Evolutionary conservation across 2,888 invertebrate species (phyloP).

Genomic region (Euzetes globulus): DNA sequence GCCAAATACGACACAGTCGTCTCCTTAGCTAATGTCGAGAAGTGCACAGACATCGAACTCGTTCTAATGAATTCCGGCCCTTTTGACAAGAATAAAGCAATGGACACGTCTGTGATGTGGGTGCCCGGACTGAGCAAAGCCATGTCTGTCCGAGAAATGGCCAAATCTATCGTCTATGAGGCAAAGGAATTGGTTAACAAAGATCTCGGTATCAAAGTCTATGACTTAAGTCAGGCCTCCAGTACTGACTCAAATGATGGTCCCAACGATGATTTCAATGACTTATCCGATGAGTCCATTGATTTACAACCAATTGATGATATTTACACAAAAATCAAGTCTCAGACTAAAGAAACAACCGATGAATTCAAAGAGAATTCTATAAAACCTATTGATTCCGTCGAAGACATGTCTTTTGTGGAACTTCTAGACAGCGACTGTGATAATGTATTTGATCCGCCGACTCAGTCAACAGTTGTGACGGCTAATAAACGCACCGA

Average conservation of each 20-base stretch:
- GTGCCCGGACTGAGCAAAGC: not conserved
- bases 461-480: not conserved
- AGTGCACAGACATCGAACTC: slow-evolving; percentile 62
- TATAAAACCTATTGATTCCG: not conserved
- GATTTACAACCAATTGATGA: not conserved
- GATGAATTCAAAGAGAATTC: not conserved
- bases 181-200: slow-evolving; percentile 25
- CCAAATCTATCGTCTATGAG: slow-evolving; percentile 25
- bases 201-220: slow-evolving; percentile 29
- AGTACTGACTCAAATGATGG: not conserved
- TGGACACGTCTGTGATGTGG: not conserved
- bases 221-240: slow-evolving; percentile 6
- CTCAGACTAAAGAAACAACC: not conserved
- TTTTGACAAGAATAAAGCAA: slow-evolving; percentile 34
- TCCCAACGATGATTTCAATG: not conserved
- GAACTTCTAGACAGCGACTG: not conserved
- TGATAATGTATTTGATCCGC: not conserved
- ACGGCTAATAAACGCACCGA: not conserved
- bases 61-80: slow-evolving; percentile 69
- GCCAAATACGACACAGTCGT: slow-evolving; percentile 69
- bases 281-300: not conserved
- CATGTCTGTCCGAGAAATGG: slow-evolving; percentile 20
- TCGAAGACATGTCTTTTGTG: not conserved
- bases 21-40: slow-evolving; percentile 64
- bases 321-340: not conserved